Base-by-base conservation (phyloP, 1,140 invertebrate species). In the Holotrichia oblita region DNA sequence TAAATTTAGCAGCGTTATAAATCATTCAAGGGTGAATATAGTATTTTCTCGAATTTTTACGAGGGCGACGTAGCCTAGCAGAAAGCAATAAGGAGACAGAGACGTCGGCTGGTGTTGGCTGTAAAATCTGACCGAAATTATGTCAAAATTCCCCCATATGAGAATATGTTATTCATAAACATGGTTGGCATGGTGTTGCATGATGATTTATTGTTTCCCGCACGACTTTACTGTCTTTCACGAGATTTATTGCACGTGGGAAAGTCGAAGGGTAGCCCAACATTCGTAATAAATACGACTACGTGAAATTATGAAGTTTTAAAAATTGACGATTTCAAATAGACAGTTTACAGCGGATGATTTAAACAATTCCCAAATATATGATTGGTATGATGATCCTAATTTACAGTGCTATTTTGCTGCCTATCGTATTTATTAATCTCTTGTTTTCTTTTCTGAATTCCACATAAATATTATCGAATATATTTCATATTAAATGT, bases 1-100 rank as follows among this genome's bases (percentile, higher is more conserved):
- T 10, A 69, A 69, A 34, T 27, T 69, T 34, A 69, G 61, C 22
- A 20, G 20, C 22, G 27, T 34, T 69, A 69, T 69, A 69, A 69
- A 69, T 69, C 61, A 69, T 22, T 69, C 61, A 69, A 34, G 61
- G 61, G 61, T 69, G 61, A 69, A 69, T 69, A 69, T 69, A 69
- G 22, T 69, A 69, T 69, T 69, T 69, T 69, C 61, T 14, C 20
- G 27, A 69, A 69, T 24, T 69, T 69, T 69, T 55, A 17, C 48
- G 48, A 55, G 48, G 48, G 48, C 48, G 48, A 17, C 61, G 22
- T 22, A 24, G 10, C 10, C 44, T 17, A 48, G 61, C 20, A 14
- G 61, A 69, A 34, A 22, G 61, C 61, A 34, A 69, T 69, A 69
- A 34, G 27, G 22, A 69, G 61, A 24, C 24, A 69, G 0, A 34